Percentiles rank a stretch among this genome's conserved stretches.
These are phyloP conservation scores for Danionella cerebrum DNA, from an alignment of 2,113 vertebrate species.

Conservation along the genomic window DNA sequence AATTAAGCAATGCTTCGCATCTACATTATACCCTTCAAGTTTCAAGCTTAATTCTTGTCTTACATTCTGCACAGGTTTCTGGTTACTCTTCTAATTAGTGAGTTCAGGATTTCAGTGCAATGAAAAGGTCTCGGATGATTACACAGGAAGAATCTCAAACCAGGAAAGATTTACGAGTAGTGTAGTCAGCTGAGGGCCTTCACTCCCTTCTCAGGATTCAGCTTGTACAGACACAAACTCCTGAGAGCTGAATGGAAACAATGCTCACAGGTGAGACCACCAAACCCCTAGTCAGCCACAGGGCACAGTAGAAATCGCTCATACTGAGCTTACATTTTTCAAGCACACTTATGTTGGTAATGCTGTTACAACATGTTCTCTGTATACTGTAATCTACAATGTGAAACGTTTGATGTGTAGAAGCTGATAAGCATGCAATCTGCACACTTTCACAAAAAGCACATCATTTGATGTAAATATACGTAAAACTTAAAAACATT, in stretches of 20 bases:
- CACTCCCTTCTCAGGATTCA: neutral
- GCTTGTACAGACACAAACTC: slow-evolving; percentile 8
- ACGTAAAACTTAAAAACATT: too few relatives aligned
- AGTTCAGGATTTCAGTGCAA: neutral
- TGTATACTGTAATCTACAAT: too few relatives aligned
- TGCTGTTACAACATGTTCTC: slow-evolving; percentile 6
- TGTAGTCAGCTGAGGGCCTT: neutral
- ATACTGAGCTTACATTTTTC: neutral
- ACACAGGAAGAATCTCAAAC: slow-evolving; percentile 4
- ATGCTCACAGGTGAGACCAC: slow-evolving; percentile 25
- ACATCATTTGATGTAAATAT: too few relatives aligned
- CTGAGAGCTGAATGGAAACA: slow-evolving; percentile 11
- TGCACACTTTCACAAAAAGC: too few relatives aligned
- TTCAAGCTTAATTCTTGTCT: neutral
- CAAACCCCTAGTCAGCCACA: slow-evolving; percentile 19
- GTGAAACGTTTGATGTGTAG: too few relatives aligned
- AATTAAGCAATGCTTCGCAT: neutral
- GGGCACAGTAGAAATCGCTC: slow-evolving; percentile 7
- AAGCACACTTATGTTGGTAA: slow-evolving; percentile 2
- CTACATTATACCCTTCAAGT: neutral
- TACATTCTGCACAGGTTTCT: neutral
- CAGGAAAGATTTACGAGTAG: slow-evolving; percentile 23
- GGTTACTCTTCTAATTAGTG: slow-evolving; percentile 6
- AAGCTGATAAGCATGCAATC: too few relatives aligned
- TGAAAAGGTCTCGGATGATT: slow-evolving; percentile 7